Conservation (phyloP, 1,140 invertebrate species). For the Diprion similis region DNA sequence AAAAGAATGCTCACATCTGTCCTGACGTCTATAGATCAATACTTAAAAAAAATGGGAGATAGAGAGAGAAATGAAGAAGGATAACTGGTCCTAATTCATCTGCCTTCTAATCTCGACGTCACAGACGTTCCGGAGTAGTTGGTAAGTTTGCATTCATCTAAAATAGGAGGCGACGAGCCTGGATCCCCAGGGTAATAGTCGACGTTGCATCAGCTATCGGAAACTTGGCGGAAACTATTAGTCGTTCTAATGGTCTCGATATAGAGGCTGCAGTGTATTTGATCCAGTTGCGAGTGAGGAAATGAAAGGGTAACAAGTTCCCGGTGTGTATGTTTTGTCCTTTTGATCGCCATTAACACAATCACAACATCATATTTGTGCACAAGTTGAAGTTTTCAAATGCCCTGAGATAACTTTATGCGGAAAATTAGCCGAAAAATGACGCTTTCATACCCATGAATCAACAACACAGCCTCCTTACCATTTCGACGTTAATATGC, state of each 20-base stretch:
- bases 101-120: neutral
- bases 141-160: neutral
- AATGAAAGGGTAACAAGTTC: neutral
- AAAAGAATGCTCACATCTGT: too few species aligned
- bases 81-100: neutral
- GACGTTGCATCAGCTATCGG: neutral
- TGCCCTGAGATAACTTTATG: neutral
- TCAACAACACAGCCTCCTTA: too few species aligned
- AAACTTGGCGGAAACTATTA: constrained; percentile 1
- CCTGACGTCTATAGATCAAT: too few species aligned
- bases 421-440: too few species aligned
- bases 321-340: neutral
- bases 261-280: neutral
- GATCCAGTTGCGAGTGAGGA: neutral
- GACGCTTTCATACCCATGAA: too few species aligned
- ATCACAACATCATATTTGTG: neutral
- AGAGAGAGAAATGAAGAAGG: neutral
- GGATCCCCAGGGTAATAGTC: neutral
- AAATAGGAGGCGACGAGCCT: neutral
- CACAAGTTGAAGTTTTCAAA: neutral
- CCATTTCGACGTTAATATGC: too few species aligned
- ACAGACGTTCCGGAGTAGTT: neutral
- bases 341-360: neutral
- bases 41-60: too few species aligned
- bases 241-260: neutral